Evolutionary conservation across 2,113 vertebrate genomes (phyloP).

Genomic region (Speoplatyrhinus poulsoni): DNA sequence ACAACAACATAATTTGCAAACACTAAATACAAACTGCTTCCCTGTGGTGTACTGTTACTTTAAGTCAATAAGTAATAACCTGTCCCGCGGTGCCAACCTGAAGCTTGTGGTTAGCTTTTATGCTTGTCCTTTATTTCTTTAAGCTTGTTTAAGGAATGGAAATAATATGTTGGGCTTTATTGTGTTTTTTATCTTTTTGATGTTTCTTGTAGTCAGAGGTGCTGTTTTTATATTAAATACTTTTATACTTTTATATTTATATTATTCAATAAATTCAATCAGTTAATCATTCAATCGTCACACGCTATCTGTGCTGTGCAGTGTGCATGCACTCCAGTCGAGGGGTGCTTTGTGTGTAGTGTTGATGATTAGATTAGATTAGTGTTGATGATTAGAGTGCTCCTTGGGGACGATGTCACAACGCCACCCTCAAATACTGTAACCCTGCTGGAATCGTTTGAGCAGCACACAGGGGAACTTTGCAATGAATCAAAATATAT

Average conservation of each 20-base stretch:
- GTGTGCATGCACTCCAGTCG: constrained; percentile 7
- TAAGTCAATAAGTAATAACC: too few relatives aligned
- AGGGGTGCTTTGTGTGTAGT: constrained; percentile 17
- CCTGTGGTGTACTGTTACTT: too few relatives aligned
- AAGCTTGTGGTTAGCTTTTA: constrained; percentile 29
- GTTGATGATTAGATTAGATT: constrained; percentile 8
- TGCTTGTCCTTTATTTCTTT: neutral
- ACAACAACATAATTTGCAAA: too few relatives aligned
- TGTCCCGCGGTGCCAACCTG: neutral
- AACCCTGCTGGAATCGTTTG: too few relatives aligned
- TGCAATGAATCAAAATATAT: constrained; percentile 1
- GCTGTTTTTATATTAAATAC: too few relatives aligned
- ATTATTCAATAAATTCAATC: too few relatives aligned
- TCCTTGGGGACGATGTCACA: constrained; percentile 29
- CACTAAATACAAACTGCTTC: too few relatives aligned
- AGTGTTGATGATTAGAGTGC: constrained; percentile 16
- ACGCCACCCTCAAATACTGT: constrained; percentile 5
- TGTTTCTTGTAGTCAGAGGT: too few relatives aligned
- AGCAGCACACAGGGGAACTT: neutral
- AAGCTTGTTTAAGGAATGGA: too few relatives aligned
- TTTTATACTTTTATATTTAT: too few relatives aligned
- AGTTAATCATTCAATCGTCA: constrained; percentile 7
- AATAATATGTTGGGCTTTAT: too few relatives aligned
- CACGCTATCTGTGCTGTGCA: constrained; percentile 6
- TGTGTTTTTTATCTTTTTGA: too few relatives aligned